A percentile compares a stretch with the other conserved stretches of the same genome.
These are phyloP conservation scores for Drosophila mulleri DNA, from an alignment of 2,888 invertebrate genomes.

Conservation along the genomic window DNA sequence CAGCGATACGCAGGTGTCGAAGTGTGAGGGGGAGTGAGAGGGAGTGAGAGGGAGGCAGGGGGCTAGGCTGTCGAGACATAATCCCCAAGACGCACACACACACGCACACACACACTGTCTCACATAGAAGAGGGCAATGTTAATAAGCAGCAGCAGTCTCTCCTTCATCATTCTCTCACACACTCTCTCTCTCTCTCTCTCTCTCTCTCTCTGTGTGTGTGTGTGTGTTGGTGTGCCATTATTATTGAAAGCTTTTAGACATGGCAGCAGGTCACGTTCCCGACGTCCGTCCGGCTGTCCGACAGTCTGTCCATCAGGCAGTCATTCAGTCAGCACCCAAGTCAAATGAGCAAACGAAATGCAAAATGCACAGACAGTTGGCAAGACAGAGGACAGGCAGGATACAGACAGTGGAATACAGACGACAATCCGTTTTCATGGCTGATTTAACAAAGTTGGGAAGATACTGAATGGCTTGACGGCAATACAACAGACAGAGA, in stretches of 20 bases:
- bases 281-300: conserved; percentile 27
- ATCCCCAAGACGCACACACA: conserved; percentile 55
- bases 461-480: conserved; percentile 50
- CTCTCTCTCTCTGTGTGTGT: conserved; percentile 11
- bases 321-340: conserved; percentile 63
- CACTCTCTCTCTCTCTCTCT: conserved; percentile 15
- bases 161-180: conserved; percentile 7
- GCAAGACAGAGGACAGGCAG: conserved; percentile 16
- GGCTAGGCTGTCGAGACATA: conserved; percentile 40
- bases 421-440: conserved; percentile 78
- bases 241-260: conserved; percentile 80
- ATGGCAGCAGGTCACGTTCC: conserved; percentile 71
- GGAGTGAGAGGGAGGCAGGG: not conserved
- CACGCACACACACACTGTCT: not conserved
- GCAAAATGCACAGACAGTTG: conserved; percentile 64
- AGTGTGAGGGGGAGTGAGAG: not conserved
- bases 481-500: conserved; percentile 37
- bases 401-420: conserved; percentile 30
- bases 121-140: conserved; percentile 29
- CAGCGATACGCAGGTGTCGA: conserved; percentile 8
- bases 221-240: conserved; percentile 34
- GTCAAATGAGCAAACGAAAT: conserved; percentile 75
- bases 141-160: conserved; percentile 49
- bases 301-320: conserved; percentile 40
- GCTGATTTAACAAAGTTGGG: conserved; percentile 77